Base-by-base conservation (phyloP, 2,888 invertebrate species). In the Cabera pusaria region DNA sequence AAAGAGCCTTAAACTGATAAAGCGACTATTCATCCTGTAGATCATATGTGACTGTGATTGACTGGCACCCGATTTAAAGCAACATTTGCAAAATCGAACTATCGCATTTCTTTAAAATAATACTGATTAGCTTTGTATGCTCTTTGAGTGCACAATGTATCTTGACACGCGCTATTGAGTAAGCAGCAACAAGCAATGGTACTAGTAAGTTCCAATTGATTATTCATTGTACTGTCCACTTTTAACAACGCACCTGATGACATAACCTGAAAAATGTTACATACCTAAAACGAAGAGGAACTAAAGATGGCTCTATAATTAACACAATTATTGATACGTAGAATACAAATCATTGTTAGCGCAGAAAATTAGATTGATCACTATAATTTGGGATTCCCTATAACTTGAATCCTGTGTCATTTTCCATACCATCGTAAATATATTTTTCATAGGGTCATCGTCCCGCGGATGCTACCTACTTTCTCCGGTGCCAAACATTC, bases 401-500 rank as follows among this genome's bases (percentile, higher is more conserved):
- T 6, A 26, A 20, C 16, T 17, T 14, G 5, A 28, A 12, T 25
- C 25, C 9, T 27, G 7, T 34, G 23, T 34, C 6, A 39, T 26
- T 35, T 37, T 12, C 19, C 31, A 26, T 27, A 26, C 19, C 5
- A 29, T 6, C 9, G 7, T 21, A 6, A 19, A 11, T 25, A 18
- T 21, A 17, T 26, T 33, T 17, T 26, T 25, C 20, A 35, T 36
- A 23, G 37, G 44, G 41, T 48, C 52, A 31, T 41, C 29, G 41
- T 27, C 38, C 35, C 42, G 12, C 21, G 26, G 46, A 39, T 35
- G 44, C 22, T 31, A 12, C 24, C 34, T 22, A 44, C 50, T 52
- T 55, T 55, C 49, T 47, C 52, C 40, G 35, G 10, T 39, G 11
- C 39, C 36, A 39, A 44, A 44, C 18, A 33, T 37, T 42, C 35